These are phyloP conservation scores for Dasypolia templi DNA, from an alignment of 2,888 invertebrate genomes.

Conservation along the genomic window DNA sequence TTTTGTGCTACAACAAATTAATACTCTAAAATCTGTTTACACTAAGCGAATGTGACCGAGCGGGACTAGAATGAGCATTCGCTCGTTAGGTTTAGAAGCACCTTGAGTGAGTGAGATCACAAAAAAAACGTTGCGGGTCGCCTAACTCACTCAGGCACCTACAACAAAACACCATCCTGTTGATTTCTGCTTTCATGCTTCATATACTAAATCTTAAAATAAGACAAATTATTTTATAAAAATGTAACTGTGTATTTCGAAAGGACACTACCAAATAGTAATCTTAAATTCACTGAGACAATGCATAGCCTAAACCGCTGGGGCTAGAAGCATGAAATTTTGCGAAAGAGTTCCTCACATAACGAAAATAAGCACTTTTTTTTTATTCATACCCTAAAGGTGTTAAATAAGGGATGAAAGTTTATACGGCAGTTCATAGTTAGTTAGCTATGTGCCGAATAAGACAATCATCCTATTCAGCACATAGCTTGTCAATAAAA, in stretches of 20 bases:
- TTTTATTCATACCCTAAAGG: too few species aligned
- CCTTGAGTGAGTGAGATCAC: too few species aligned
- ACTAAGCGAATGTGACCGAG: background rate
- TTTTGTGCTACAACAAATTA: too few species aligned
- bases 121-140: too few species aligned
- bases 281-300: background rate
- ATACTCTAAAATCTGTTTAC: too few species aligned
- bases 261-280: background rate
- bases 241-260: constrained; percentile 8
- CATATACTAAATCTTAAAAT: background rate
- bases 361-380: background rate
- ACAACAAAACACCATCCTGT: background rate
- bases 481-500: background rate
- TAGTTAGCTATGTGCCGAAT: too few species aligned
- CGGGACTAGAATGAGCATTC: background rate
- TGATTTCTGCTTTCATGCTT: background rate
- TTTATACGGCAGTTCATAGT: background rate
- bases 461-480: background rate
- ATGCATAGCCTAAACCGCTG: too few species aligned
- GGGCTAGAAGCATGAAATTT: background rate
- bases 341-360: background rate
- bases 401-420: background rate
- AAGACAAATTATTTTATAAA: constrained; percentile 13
- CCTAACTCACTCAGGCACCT: background rate
- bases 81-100: background rate